Base-by-base conservation (phyloP, 2,888 invertebrate genomes). In the Micoletzkya japonica region DNA sequence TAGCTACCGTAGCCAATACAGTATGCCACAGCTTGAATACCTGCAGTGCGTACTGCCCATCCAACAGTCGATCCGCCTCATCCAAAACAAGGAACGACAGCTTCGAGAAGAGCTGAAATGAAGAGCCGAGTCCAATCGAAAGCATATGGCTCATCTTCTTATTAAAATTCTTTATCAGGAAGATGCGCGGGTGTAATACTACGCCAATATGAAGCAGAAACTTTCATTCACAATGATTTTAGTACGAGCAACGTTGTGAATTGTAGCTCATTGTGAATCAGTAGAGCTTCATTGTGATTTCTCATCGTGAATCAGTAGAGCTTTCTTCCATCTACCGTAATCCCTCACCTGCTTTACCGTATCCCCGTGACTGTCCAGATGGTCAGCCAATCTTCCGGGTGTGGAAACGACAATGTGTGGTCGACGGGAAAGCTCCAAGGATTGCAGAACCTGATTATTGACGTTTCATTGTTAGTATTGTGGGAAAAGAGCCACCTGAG, bases 391-490 rank as follows among this genome's bases (percentile, higher is more conserved):
- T 26, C 96, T 86, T 1, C 98, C 98, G 0, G 98, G 97, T 86
- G 97, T 97, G 0, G 96, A 93, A 0, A 98, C 92, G 1, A 98
- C 92, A 78, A 98, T 91, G 86, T 98, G 97, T 0, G 97, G 97
- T 68, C 91, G 90, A 76, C 90, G 91, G 17, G 91, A 89, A 28
- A 97, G 87, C 81, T 93, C 92, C 81, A 91, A 88, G 0, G 93
- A 93, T 87, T 97, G 96, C 20, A 90, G 89, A 71, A 95, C 90
- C 90, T 77, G 59, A 14, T 14, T 44, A 14, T 17, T 17, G n/a
- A 44, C 14, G n/a, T 44, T 20, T 14, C 49, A 44, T 44, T 44
- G n/a, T n/a, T n/a, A n/a, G n/a, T n/a, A n/a, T n/a, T n/a, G n/a
- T n/a, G n/a, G n/a, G n/a, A n/a, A n/a, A n/a, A n/a, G n/a, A n/a